phyloP scores from a whole-genome alignment of 2,888 invertebrate genomes.

The Crossocerus cetratus region DNA sequence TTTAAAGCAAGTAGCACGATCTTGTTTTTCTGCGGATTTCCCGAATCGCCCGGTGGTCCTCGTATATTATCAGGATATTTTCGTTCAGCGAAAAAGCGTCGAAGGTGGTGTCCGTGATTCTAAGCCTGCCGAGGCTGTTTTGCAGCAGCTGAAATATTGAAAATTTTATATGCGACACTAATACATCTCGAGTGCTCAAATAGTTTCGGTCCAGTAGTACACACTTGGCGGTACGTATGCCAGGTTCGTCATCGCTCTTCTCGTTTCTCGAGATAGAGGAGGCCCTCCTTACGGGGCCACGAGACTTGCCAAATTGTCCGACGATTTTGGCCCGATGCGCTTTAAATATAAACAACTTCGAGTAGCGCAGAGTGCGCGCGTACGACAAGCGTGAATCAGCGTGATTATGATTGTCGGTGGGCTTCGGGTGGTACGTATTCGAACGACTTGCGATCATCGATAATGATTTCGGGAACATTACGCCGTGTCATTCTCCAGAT shows the following conservation, averaged over 20 bases:
- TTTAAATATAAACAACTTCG: slow-evolving; percentile 57
- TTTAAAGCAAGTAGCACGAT: slow-evolving; percentile 18
- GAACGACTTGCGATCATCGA: too few species aligned
- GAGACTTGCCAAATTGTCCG: slow-evolving; percentile 59
- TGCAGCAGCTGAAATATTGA: too few species aligned
- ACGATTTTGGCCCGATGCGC: slow-evolving; percentile 56
- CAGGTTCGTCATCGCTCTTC: slow-evolving; percentile 22
- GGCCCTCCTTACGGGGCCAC: slow-evolving; percentile 24
- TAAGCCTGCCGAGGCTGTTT: too few species aligned
- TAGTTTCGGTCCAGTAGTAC: too few species aligned
- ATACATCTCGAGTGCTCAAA: too few species aligned
- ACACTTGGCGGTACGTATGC: background rate
- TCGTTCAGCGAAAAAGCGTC: too few species aligned
- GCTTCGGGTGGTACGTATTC: background rate
- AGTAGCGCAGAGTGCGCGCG: slow-evolving; percentile 11
- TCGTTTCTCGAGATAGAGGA: slow-evolving; percentile 8
- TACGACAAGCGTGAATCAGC: slow-evolving; percentile 26
- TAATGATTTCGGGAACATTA: too few species aligned
- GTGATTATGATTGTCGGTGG: background rate
- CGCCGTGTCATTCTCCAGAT: background rate
- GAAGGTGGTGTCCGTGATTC: too few species aligned
- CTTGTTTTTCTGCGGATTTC: background rate
- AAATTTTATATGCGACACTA: too few species aligned
- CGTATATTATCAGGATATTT: too few species aligned
- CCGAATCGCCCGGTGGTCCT: too few species aligned